Evolutionary conservation across 2,113 vertebrate species (phyloP).

Genomic region (Ctenodactylus gundi): DNA sequence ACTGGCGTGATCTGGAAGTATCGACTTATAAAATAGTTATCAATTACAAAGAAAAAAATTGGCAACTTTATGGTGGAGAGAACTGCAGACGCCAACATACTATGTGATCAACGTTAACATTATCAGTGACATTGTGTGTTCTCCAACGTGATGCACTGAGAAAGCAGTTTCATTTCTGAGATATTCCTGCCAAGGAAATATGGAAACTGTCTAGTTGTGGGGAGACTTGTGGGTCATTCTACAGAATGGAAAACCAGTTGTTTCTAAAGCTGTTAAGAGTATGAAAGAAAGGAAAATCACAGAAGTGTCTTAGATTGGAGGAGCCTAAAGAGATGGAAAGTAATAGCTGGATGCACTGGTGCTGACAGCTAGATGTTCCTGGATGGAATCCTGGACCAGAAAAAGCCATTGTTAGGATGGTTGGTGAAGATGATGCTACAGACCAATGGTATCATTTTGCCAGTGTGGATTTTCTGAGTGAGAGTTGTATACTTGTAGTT

Average conservation of each 20-base stretch:
- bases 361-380: neutral
- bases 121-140: neutral
- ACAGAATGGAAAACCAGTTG: conserved; percentile 15
- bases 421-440: neutral
- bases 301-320: neutral
- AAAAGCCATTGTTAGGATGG: neutral
- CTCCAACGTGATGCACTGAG: neutral
- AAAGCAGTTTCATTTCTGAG: neutral
- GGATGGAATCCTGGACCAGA: neutral
- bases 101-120: neutral
- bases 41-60: conserved; percentile 11
- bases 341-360: neutral
- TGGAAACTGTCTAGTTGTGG: neutral
- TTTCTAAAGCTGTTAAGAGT: neutral
- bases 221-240: neutral
- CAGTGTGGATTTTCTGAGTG: neutral
- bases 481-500: neutral
- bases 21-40: neutral
- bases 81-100: neutral
- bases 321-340: neutral
- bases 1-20: neutral
- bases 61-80: neutral
- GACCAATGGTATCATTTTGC: neutral
- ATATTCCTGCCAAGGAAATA: neutral
- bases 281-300: neutral